phyloP scores from a whole-genome alignment of 2,797 vertebrate species.

The Parauchenoglanis punctatus region DNA sequence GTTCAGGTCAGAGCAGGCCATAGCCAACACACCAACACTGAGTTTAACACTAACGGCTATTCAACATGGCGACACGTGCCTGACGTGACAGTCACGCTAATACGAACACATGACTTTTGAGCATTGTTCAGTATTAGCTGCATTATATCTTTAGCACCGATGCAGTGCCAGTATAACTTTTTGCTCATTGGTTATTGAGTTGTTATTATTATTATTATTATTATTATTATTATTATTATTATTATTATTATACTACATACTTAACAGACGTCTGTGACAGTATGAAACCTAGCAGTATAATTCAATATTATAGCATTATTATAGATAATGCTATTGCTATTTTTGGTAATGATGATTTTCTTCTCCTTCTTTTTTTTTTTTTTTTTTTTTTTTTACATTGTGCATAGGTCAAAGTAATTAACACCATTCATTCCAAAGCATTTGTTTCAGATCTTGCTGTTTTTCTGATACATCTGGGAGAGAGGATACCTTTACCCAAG shows the following conservation, averaged over 20 bases:
- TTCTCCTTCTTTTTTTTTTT: no score
- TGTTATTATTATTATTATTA: neutral
- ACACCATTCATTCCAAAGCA: neutral
- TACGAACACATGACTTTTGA: slow-evolving; percentile 1
- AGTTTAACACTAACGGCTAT: slow-evolving; percentile 7
- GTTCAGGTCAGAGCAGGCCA: slow-evolving; percentile 8
- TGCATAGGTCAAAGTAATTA: neutral
- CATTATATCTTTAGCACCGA: neutral
- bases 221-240: neutral
- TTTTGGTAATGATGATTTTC: neutral
- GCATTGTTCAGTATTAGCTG: neutral
- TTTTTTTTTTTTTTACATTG: neutral
- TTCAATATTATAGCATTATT: neutral
- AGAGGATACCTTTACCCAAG: neutral
- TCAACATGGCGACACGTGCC: slow-evolving; percentile 9
- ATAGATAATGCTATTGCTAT: neutral
- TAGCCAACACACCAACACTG: slow-evolving; percentile 6
- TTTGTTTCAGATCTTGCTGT: neutral
- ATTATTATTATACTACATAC: neutral
- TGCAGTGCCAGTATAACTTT: neutral
- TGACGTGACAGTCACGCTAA: slow-evolving; percentile 29
- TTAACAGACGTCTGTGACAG: neutral
- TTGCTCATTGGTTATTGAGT: neutral
- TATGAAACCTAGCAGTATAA: neutral
- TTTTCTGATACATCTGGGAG: neutral